phyloP scores from a whole-genome alignment of 2,888 invertebrate genomes.

The Ypsolopha scabrella region DNA sequence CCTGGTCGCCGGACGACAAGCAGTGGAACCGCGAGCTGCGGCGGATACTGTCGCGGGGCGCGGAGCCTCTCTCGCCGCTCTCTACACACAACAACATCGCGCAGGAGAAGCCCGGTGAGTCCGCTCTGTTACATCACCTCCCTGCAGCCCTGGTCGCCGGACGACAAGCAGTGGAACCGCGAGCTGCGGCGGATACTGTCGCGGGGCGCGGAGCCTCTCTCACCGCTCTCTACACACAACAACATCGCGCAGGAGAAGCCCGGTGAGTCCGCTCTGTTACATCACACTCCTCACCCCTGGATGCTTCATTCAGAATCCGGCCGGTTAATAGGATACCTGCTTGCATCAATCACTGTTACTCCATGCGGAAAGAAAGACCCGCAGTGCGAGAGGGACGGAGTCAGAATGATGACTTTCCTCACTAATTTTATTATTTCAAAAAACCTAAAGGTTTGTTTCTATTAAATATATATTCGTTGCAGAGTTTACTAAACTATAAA shows the following conservation, averaged over 20 bases:
- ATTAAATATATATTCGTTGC: no score
- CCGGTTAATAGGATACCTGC: no score
- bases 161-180: conserved; percentile 29
- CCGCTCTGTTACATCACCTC: conserved; percentile 71
- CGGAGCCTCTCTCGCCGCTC: conserved; percentile 32
- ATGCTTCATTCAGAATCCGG: no score
- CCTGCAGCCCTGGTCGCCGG: conserved; percentile 72
- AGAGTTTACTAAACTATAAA: no score
- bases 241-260: conserved; percentile 1
- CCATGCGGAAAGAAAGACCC: no score
- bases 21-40: conserved; percentile 35
- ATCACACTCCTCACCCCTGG: conserved; percentile 77
- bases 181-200: conserved; percentile 39
- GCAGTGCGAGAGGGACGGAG: no score
- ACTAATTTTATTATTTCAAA: no score
- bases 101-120: conserved; percentile 5
- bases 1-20: conserved; percentile 63
- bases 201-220: conserved; percentile 39
- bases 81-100: background rate
- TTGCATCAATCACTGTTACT: no score
- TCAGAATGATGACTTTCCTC: no score
- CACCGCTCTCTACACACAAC: conserved; percentile 9
- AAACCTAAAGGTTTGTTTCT: no score
- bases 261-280: conserved; percentile 7
- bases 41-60: conserved; percentile 36